A percentile compares a stretch with the other conserved stretches of the same genome.
Evolutionary conservation across 2,797 vertebrate species (phyloP).

Genomic region (Lepus oiostolus): DNA sequence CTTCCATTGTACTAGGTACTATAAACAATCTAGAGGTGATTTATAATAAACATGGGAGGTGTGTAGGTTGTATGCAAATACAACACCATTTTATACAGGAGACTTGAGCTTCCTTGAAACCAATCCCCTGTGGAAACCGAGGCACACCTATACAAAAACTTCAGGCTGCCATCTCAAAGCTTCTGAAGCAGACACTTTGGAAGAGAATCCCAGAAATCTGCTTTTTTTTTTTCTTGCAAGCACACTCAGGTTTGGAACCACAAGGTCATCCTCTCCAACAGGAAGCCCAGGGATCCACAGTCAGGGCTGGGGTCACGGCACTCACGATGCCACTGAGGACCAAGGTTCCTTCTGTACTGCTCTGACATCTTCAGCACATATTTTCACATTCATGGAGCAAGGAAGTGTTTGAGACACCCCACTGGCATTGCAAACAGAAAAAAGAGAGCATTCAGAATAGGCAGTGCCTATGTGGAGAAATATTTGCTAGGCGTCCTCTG

Average conservation of each 20-base stretch:
- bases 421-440: neutral
- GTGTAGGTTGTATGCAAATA: too few relatives aligned
- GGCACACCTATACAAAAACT: neutral
- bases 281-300: neutral
- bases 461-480: neutral
- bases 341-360: neutral
- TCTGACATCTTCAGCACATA: neutral
- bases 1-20: too few relatives aligned
- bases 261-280: neutral
- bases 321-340: neutral
- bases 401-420: neutral
- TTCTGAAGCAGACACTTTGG: neutral
- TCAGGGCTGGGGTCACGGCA: fast-evolving
- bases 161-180: neutral
- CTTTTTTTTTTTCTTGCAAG: neutral
- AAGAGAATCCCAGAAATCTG: neutral
- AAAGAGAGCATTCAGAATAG: neutral
- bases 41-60: too few relatives aligned
- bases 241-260: neutral
- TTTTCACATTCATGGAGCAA: neutral
- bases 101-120: too few relatives aligned
- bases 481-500: neutral
- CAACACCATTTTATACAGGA: too few relatives aligned
- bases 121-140: neutral
- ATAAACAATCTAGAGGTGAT: too few relatives aligned